Evolutionary conservation across 2,113 vertebrate species (phyloP), one percentile per base, ranked within the genome.

Genomic region (Hemiscyllium ocellatum): DNA sequence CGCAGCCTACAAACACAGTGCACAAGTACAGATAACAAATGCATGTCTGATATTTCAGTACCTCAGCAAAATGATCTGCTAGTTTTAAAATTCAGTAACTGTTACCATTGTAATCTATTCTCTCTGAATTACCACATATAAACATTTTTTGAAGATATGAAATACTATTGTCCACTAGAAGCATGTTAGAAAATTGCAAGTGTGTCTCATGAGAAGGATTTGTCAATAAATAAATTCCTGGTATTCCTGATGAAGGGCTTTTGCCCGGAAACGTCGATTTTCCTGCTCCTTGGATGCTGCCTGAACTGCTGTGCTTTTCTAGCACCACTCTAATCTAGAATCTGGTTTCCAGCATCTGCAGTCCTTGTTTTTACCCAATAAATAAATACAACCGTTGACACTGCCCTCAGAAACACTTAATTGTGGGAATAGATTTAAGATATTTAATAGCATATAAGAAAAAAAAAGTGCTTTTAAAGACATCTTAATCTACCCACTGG

Each of bases 1-100:
- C 4, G 99, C 99, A 96, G 98, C 97, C 99, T 99, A 96, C 3
- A 96, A 96, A 96, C 6, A 96, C 0, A 95, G 52, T 29, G 22
- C 29, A 65, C 19, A n/a, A 29, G 50, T 13, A 56, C 47, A 26
- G 56, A 7, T 29, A 65, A 91, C 56, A 91, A 93, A 5, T n/a
- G 3, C 61, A 37, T 2, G 56, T 68, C 89, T 37, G 61, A 93
- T 10, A 93, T 66, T n/a, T 37, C 61, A 37, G 6, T 15, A n/a
- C 2, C 42, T 37, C 17, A n/a, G 3, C 33, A 68, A 66, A 93
- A 93, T 93, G 37, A 93, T 22, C 56, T 22, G n/a, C 61, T 17
- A 66, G 56, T 8, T 65, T 66, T 15, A 66, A 22, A 66, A 66
- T 68, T 37, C 15, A 65, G 22, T n/a, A 61, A 20, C 8, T 93